Evolutionary conservation across 2,888 invertebrate species (phyloP).

Genomic region (Epinotia demarniana): DNA sequence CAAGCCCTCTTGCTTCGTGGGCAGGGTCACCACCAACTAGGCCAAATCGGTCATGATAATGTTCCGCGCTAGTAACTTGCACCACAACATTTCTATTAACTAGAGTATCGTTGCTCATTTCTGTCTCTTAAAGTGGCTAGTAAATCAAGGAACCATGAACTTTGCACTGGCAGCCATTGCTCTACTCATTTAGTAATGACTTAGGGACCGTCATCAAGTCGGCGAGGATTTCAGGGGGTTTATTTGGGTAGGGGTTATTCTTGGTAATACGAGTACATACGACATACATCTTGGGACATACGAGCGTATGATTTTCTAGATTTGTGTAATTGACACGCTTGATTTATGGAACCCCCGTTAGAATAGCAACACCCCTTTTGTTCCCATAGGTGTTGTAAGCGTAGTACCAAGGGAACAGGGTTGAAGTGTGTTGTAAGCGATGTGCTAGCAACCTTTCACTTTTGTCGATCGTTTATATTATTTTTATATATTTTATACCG

Average conservation of each 20-base stretch:
- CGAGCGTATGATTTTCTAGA: not conserved
- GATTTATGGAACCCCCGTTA: not conserved
- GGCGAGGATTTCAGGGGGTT: not conserved
- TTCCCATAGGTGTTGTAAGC: too few species aligned
- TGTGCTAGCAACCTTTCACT: too few species aligned
- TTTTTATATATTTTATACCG: too few species aligned
- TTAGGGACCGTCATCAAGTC: not conserved
- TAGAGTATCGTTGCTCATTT: conserved; percentile 44
- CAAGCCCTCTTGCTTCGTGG: too few species aligned
- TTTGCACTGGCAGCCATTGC: conserved; percentile 32
- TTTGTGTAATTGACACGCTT: not conserved
- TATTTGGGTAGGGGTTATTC: not conserved
- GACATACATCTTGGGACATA: too few species aligned
- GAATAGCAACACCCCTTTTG: too few species aligned
- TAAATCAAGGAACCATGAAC: conserved; percentile 42
- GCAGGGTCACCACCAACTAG: too few species aligned
- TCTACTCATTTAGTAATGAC: conserved; percentile 26
- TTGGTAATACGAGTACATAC: not conserved
- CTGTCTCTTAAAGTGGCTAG: conserved; percentile 43
- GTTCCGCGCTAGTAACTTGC: conserved; percentile 1
- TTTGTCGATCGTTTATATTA: too few species aligned
- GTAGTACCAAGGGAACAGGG: too few species aligned
- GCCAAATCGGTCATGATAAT: too few species aligned
- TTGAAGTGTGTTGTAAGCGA: too few species aligned
- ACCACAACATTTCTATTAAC: conserved; percentile 44